Base-by-base conservation (phyloP, 2,797 vertebrate species). In the Rhabdomys pumilio region DNA sequence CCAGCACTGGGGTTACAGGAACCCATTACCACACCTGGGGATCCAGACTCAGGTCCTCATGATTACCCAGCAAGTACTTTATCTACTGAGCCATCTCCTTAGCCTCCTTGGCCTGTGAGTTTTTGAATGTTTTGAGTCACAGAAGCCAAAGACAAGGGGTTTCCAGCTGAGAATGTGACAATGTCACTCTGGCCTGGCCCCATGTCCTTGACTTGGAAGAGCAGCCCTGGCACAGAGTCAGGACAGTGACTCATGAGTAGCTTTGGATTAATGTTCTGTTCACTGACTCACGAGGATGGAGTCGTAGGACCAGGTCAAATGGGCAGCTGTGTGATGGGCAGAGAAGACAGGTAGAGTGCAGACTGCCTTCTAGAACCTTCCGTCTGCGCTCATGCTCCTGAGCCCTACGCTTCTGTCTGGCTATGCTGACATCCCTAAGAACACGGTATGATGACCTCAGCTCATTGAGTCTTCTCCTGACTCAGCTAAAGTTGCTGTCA, bases 181-280 rank as follows among this genome's bases (percentile, higher is more conserved):
- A 22, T 91, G 34, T 63, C 67, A 50, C 31, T 69, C 47, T 53
- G 2, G 63, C 47, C 65, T 55, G 57, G 24, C 17, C 47, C 20
- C 75, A 19, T 89, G 47, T 77, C 73, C 67, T 96, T 57, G 38
- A 65, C 47, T 89, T 88, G 29, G 34, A 65, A 81, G 50, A 89
- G 57, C 57, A 80, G 22, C 20, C 15, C 26, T n/a, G 65, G 22
- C 38, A 50, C 44, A 75, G 88, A 96, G 59, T 96, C 55, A 90
- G 89, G 53, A 41, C 29, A 89, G 24, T 73, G 75, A 93, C 53
- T 89, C 65, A 81, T n/a, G 61, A 73, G n/a, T 65, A 91, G 31
- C 6, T 77, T 89, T 55, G 89, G 65, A 95, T 77, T 82, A 85
- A 44, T 75, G 38, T 34, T 63, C 76, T 63, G 55, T 77, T 89